Conservation (phyloP, 1,140 invertebrate species). For the Argopecten irradians region DNA sequence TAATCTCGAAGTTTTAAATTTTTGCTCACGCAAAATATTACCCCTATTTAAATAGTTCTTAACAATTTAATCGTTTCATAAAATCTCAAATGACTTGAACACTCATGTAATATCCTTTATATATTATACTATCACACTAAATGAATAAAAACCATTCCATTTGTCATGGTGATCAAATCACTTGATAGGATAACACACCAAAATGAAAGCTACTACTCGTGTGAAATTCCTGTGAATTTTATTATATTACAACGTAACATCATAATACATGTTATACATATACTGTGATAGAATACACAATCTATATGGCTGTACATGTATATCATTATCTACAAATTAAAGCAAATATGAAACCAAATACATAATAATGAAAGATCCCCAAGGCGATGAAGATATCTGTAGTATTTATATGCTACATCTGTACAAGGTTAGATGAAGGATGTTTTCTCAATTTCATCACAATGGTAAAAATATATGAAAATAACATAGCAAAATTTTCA, state of each 20-base stretch:
- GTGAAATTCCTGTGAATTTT: neutral
- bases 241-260: conserved; percentile 23
- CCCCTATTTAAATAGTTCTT: no score
- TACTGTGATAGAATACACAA: neutral
- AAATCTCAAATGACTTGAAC: no score
- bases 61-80: no score
- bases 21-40: no score
- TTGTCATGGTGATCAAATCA: no score
- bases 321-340: conserved; percentile 11
- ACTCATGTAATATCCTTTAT: no score
- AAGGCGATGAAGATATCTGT: neutral
- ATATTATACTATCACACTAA: no score
- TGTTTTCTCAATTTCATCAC: neutral
- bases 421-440: neutral
- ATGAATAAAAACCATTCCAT: no score
- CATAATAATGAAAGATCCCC: neutral
- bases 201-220: no score
- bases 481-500: neutral
- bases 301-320: neutral
- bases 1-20: no score
- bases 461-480: neutral
- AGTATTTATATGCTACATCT: neutral
- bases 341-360: conserved; percentile 18
- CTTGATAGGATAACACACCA: no score
- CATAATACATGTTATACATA: neutral